Conservation (phyloP, 2,888 invertebrate genomes). For the Hypomecis punctinalis region DNA sequence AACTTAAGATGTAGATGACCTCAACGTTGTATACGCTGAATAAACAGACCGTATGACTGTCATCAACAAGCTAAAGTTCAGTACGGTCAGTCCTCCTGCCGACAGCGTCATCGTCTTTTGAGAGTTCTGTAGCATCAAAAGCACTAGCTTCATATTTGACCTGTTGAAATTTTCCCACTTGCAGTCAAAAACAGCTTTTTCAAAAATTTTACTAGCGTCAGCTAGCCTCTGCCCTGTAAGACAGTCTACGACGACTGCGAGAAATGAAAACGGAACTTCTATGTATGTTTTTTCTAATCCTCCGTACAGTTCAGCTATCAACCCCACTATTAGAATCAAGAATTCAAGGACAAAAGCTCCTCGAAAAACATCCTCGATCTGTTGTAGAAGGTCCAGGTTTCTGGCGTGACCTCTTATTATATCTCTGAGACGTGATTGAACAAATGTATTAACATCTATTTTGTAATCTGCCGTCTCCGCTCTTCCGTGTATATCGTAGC, state of each 20-base stretch:
- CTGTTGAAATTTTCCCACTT: constrained; percentile 69
- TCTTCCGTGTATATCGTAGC: background rate
- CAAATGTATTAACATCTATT: background rate
- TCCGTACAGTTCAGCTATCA: constrained; percentile 54
- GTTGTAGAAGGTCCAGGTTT: constrained; percentile 44
- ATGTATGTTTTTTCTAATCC: constrained; percentile 60
- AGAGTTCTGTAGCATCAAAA: constrained; percentile 60
- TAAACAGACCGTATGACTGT: constrained; percentile 61
- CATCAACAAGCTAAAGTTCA: constrained; percentile 62
- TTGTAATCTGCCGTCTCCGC: background rate
- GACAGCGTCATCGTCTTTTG: constrained; percentile 64
- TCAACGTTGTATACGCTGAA: constrained; percentile 64
- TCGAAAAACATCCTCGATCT: constrained; percentile 52
- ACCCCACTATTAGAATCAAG: constrained; percentile 46
- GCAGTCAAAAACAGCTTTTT: constrained; percentile 61
- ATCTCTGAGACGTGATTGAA: constrained; percentile 12
- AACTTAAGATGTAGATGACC: constrained; percentile 40
- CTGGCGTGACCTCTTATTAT: constrained; percentile 14
- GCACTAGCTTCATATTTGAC: constrained; percentile 59
- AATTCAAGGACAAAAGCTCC: constrained; percentile 57
- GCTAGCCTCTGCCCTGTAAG: constrained; percentile 63
- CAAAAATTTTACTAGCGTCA: constrained; percentile 59
- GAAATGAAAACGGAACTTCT: constrained; percentile 56
- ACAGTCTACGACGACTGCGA: constrained; percentile 62
- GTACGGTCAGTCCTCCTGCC: constrained; percentile 61